Conservation (phyloP, 1,140 invertebrate genomes). For the Drosophila malerkotliana region DNA sequence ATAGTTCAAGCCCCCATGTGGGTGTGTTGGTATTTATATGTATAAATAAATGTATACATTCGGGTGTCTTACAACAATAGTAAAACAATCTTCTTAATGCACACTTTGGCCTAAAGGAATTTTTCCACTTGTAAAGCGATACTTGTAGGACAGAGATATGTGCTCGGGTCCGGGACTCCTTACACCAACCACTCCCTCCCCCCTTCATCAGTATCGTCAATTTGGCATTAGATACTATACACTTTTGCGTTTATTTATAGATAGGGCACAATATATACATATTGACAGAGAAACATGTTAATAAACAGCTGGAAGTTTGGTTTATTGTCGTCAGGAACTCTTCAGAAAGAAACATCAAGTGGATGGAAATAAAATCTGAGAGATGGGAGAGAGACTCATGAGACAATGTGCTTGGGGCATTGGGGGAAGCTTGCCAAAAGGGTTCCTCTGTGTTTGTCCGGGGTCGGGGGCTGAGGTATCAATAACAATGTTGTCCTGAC, state of each 20-base stretch:
- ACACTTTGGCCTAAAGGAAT: constrained; percentile 82
- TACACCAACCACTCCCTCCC: constrained; percentile 2
- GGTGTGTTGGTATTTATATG: constrained; percentile 26
- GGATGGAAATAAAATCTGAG: constrained; percentile 48
- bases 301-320: constrained; percentile 80
- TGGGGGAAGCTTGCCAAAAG: constrained; percentile 65
- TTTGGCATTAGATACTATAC: constrained; percentile 48
- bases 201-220: constrained; percentile 50
- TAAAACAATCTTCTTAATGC: constrained; percentile 83
- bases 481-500: constrained; percentile 71
- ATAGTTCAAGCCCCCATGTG: constrained; percentile 63
- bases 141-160: constrained; percentile 54
- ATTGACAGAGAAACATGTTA: constrained; percentile 80
- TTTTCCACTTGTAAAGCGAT: constrained; percentile 78
- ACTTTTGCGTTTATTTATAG: constrained; percentile 28
- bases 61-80: constrained; percentile 77
- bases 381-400: constrained; percentile 19
- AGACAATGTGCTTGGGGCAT: constrained; percentile 62
- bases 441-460: constrained; percentile 65
- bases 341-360: constrained; percentile 38
- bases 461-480: constrained; percentile 65
- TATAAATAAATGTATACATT: constrained; percentile 40
- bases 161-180: constrained; percentile 19
- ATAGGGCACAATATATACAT: constrained; percentile 26
- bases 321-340: constrained; percentile 73